A percentile compares a stretch with the other conserved stretches of the same genome.
Conservation (phyloP, 2,113 vertebrate species). For the Catharus minimus region DNA sequence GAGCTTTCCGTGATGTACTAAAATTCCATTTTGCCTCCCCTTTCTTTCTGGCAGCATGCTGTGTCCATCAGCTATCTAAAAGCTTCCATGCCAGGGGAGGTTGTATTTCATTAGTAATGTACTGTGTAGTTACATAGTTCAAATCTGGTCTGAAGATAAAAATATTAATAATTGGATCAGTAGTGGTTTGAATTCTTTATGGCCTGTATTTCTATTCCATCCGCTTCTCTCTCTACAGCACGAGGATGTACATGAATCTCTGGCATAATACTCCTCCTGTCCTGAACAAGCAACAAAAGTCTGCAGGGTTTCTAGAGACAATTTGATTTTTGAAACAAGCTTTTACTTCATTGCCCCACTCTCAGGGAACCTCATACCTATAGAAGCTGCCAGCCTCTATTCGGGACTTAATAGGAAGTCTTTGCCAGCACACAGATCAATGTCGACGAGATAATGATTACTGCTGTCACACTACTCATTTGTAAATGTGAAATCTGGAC, state of each 20-base stretch:
- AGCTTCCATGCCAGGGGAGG: slow-evolving; percentile 48
- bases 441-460: slow-evolving; percentile 35
- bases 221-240: not conserved
- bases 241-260: not conserved
- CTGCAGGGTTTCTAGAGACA: not conserved
- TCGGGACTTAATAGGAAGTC: slow-evolving; percentile 33
- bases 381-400: not conserved
- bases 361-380: not conserved
- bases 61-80: slow-evolving; percentile 55
- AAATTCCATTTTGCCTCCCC: slow-evolving; percentile 45
- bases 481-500: slow-evolving; percentile 33
- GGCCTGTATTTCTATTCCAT: not conserved
- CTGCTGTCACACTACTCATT: slow-evolving; percentile 46
- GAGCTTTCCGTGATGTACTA: slow-evolving; percentile 25
- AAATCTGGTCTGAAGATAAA: slow-evolving; percentile 36
- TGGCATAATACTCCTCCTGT: not conserved
- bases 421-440: slow-evolving; percentile 35
- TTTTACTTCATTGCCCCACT: slow-evolving; percentile 34
- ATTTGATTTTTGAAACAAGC: slow-evolving; percentile 13
- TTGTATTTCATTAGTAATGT: slow-evolving; percentile 44
- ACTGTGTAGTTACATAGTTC: not conserved
- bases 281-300: slow-evolving; percentile 1
- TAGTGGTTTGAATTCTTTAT: slow-evolving; percentile 23
- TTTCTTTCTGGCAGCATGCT: slow-evolving; percentile 44
- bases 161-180: slow-evolving; percentile 47